phyloP scores from a whole-genome alignment of 1,140 invertebrate genomes.

The Drosophila kurseongensis region DNA sequence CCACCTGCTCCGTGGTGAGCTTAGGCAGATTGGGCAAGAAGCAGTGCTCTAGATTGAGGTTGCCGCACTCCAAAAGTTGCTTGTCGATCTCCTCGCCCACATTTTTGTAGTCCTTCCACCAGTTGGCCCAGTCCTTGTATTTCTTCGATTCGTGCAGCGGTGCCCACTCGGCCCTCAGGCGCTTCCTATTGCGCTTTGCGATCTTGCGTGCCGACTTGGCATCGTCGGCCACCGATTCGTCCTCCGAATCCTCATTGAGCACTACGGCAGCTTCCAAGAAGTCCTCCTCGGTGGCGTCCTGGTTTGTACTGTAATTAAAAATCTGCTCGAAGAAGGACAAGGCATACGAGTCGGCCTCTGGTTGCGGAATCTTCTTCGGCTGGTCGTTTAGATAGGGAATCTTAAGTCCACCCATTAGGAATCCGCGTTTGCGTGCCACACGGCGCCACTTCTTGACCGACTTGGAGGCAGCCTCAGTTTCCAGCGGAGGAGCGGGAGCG shows the following conservation, averaged over 20 bases:
- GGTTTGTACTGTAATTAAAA: conserved; percentile 68
- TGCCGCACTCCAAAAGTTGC: conserved; percentile 42
- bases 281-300: conserved; percentile 57
- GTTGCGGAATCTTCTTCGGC: conserved; percentile 47
- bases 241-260: conserved; percentile 40
- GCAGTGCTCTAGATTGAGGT: conserved; percentile 59
- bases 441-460: conserved; percentile 66
- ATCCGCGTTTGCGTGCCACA: conserved; percentile 61
- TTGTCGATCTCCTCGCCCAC: conserved; percentile 56
- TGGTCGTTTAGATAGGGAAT: conserved; percentile 56
- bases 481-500: conserved; percentile 8
- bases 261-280: conserved; percentile 34
- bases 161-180: conserved; percentile 53
- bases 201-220: conserved; percentile 51
- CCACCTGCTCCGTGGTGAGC: conserved; percentile 59
- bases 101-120: conserved; percentile 65
- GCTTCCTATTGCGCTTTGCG: conserved; percentile 55
- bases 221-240: conserved; percentile 20
- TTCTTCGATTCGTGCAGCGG: conserved; percentile 41
- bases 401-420: conserved; percentile 61
- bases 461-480: conserved; percentile 28
- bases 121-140: conserved; percentile 54
- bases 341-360: conserved; percentile 66
- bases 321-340: conserved; percentile 65
- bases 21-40: conserved; percentile 63